Base-by-base conservation (phyloP, 2,888 invertebrate genomes). In the Alloplasta piceator region DNA sequence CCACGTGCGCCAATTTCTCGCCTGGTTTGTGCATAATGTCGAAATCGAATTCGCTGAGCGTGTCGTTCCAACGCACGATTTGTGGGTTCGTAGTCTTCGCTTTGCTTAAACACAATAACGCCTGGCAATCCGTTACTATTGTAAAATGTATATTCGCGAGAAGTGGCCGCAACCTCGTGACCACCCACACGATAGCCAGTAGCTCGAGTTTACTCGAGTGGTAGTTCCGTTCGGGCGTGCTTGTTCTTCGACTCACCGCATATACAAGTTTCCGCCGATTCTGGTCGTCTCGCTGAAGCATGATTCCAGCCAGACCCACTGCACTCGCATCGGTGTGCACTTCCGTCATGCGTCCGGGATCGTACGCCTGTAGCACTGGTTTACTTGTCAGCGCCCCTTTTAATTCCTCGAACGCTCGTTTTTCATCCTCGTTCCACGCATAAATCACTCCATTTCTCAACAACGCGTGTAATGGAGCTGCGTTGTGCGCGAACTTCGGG, bases 71-170 rank as follows among this genome's bases (percentile, higher is more conserved):
- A 0, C 67, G 50, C 1, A 63, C 43, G 1, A 73, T 14, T 9
- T 67, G 60, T 6, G 64, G 72, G 14, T 58, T 64, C 0, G 39
- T 41, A 0, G 70, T 70, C 10, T 39, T 36, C 50, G 79, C 46
- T 0, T 80, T 58, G 14, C 83, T 85, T 4, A 86, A 38, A 7
- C 85, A 82, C 5, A 86, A 46, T 4, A 87, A 41, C 6, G 86
- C 85, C 39, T 86, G 84, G 48, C 84, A 88, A 68, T 87, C 87
- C 0, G 85, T 86, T 0, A 86, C 67, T 2, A 89, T 71, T 6
- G 77, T 85, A 61, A 87, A 86, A 1, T 36, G 9, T 1, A 76
- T 50, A 5, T 64, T 61, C 0, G 66, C 10, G 0, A 80, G 16
- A 5, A 66, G 10, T 5, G 39, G 41, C 1, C 60, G 70, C 10